Evolutionary conservation across 2,113 vertebrate genomes (phyloP).

Genomic region (Nycticryphes semicollaris): DNA sequence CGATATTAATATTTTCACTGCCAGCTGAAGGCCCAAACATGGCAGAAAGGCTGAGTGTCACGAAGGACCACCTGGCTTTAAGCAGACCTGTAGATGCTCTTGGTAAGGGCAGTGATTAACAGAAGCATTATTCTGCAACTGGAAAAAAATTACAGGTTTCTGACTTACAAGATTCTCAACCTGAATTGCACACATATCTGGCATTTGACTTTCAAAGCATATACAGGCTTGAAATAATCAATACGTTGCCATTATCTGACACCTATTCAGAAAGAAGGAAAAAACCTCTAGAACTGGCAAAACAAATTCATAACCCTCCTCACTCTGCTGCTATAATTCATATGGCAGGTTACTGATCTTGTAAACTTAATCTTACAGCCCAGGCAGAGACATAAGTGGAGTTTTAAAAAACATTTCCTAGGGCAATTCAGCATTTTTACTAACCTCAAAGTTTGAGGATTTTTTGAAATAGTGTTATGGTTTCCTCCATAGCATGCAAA

Average conservation of each 20-base stretch:
- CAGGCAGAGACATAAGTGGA: background rate
- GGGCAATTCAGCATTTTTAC: background rate
- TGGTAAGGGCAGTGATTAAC: background rate
- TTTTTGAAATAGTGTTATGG: background rate
- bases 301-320: background rate
- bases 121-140: background rate
- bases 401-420: background rate
- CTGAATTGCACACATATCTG: background rate
- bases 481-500: background rate
- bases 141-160: background rate
- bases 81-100: background rate
- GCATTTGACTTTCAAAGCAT: background rate
- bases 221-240: background rate
- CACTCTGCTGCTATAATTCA: background rate
- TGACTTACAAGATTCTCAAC: background rate
- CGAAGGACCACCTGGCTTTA: background rate
- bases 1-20: rapidly evolving
- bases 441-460: background rate
- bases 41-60: background rate
- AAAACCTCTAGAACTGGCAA: background rate
- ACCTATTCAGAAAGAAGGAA: background rate
- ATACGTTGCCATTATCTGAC: background rate
- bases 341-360: background rate
- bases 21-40: background rate
- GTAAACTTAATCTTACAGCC: background rate